These are phyloP conservation scores for Xiphophorus maculatus DNA, from an alignment of 2,113 vertebrate genomes.

Conservation along the genomic window DNA sequence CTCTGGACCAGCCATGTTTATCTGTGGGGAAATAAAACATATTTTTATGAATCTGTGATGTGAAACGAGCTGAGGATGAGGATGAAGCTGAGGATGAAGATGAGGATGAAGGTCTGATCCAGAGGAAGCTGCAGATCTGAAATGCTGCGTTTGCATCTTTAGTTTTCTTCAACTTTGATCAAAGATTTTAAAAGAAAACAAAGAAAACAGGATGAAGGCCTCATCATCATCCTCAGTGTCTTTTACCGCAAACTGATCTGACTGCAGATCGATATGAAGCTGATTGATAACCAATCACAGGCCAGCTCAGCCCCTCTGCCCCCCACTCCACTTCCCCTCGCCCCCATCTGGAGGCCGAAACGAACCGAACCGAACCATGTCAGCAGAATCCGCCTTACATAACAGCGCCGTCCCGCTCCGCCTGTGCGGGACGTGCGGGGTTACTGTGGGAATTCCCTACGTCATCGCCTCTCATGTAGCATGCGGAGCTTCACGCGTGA, in stretches of 20 bases:
- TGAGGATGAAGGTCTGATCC: too few relatives aligned
- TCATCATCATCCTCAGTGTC: not conserved
- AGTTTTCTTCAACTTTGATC: too few relatives aligned
- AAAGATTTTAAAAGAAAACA: too few relatives aligned
- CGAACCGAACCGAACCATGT: slow-evolving; percentile 32
- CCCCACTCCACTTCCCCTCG: slow-evolving; percentile 5
- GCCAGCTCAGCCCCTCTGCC: not conserved
- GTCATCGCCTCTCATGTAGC: slow-evolving; percentile 60
- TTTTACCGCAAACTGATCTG: slow-evolving; percentile 34
- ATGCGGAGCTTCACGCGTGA: slow-evolving; percentile 27
- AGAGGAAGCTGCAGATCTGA: too few relatives aligned
- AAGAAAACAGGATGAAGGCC: too few relatives aligned
- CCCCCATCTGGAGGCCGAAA: not conserved
- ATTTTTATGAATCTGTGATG: too few relatives aligned
- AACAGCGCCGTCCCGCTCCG: slow-evolving; percentile 41
- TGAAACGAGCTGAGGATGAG: too few relatives aligned
- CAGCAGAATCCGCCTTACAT: slow-evolving; percentile 63
- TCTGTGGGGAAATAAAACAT: too few relatives aligned
- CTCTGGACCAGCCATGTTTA: too few relatives aligned
- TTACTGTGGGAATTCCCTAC: slow-evolving; percentile 81
- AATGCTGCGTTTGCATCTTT: too few relatives aligned
- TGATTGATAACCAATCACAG: not conserved
- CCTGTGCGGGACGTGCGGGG: slow-evolving; percentile 47
- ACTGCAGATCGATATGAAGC: not conserved
- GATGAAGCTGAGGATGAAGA: too few relatives aligned